Base-by-base conservation (phyloP, 2,113 vertebrate species). In the Athene noctua region DNA sequence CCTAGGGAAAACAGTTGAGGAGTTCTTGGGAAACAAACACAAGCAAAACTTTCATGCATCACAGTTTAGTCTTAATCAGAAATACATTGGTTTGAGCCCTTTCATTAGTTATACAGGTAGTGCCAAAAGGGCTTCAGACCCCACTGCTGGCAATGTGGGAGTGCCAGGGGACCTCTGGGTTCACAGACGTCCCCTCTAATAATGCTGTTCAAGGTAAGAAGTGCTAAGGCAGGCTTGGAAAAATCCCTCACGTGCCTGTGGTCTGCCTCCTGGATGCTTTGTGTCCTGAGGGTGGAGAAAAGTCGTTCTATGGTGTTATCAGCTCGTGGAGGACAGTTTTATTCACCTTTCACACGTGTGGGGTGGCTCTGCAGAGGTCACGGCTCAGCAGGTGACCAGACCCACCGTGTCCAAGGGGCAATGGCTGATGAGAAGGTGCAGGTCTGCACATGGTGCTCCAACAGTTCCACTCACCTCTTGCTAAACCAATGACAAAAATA, bases 281-380 rank as follows among this genome's bases (percentile, higher is more conserved):
- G 34, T 14, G 57, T 62, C 55, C 47, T 26, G 29, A 26, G 42
- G 25, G 67, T 25, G 34, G 49, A 54, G 34, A 5, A n/a, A 32
- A 25, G 54, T 19, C 5, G 6, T 25, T 23, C 27, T 16, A 21
- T 1, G 9, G 36, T 21, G 9, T 21, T 21, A 13, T 2, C 10
- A 15, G 70, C 62, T 40, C 1, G 0, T 4, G 47, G 38, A 40
- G 40, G 29, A 11, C 34, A 11, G 47, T 5, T 68, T 29, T 47
- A 20, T 40, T 30, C 2, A 3, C 70, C 46, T 51, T 12, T 23
- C 21, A 10, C 18, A 1, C 1, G 0, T 1, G 23, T 16, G 51
- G 2, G 49, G 59, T 32, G 26, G 36, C 21, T 66, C 44, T 23
- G 68, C 32, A 29, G 68, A 59, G 52, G 68, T 44, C 13, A 21